These are phyloP conservation scores for Camelus bactrianus DNA, from an alignment of 2,113 vertebrate species.

Conservation along the genomic window DNA sequence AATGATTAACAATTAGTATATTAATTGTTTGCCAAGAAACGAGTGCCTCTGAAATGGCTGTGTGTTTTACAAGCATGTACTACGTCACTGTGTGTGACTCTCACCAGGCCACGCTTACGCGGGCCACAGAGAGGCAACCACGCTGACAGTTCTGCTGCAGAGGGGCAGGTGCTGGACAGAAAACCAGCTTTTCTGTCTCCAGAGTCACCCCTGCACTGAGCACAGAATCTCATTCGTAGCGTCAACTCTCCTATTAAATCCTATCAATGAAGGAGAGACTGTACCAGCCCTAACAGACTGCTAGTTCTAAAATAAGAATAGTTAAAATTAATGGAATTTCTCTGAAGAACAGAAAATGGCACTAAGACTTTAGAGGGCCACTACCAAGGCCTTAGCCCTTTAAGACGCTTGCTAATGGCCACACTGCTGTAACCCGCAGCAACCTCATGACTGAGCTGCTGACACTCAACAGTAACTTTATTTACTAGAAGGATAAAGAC, in stretches of 20 bases:
- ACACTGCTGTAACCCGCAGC: background rate
- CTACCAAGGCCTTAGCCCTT: background rate
- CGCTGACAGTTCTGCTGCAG: background rate
- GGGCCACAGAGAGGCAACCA: too few species aligned
- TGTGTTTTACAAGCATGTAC: background rate
- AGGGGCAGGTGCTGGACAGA: background rate
- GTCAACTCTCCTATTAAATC: background rate
- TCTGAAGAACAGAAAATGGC: background rate
- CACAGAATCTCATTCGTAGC: background rate
- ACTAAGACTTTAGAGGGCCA: background rate
- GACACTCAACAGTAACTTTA: background rate
- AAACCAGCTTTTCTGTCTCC: background rate
- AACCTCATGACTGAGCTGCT: background rate
- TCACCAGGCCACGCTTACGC: background rate
- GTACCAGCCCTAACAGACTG: background rate
- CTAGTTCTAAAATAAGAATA: conserved; percentile 14
- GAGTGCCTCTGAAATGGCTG: background rate
- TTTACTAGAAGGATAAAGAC: background rate
- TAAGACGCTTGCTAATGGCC: background rate
- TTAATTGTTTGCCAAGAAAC: background rate
- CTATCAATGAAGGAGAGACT: background rate
- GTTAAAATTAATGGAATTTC: background rate
- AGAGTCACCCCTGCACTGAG: background rate
- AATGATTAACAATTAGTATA: background rate
- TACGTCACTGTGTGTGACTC: background rate